phyloP scores from a whole-genome alignment of 2,888 invertebrate genomes.

The Leptinotarsa rubiginosa region DNA sequence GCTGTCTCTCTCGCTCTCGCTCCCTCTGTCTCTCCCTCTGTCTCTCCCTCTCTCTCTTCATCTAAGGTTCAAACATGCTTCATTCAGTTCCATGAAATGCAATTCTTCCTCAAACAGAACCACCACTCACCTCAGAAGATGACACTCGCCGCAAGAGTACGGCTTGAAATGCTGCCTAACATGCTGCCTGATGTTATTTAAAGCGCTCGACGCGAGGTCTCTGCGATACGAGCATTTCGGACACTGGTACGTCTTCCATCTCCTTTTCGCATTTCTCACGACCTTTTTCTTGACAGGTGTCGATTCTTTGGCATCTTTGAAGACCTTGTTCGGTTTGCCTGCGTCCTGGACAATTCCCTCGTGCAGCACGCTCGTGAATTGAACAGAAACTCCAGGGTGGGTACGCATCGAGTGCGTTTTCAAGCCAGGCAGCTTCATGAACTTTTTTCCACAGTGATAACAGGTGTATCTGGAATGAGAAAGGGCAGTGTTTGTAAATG shows the following conservation, averaged over 20 bases:
- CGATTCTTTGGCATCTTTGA: background rate
- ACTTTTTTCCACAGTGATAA: constrained; percentile 53
- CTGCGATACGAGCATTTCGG: constrained; percentile 62
- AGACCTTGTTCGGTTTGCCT: background rate
- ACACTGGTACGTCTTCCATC: constrained; percentile 61
- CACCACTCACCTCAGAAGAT: constrained; percentile 49
- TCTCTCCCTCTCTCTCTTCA: too few relatives aligned
- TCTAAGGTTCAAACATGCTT: background rate
- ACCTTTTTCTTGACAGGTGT: constrained; percentile 12
- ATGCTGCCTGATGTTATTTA: constrained; percentile 62
- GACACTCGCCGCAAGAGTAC: constrained; percentile 65
- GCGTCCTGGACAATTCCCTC: constrained; percentile 49
- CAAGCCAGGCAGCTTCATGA: constrained; percentile 49
- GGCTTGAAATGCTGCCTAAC: constrained; percentile 64
- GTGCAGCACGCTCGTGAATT: constrained; percentile 55
- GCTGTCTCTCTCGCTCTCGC: too few relatives aligned
- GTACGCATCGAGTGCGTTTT: constrained; percentile 53
- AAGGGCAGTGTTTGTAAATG: background rate
- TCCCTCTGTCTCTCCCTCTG: too few relatives aligned
- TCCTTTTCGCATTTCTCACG: constrained; percentile 24
- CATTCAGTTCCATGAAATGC: background rate
- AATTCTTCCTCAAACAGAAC: background rate
- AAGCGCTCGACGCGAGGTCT: constrained; percentile 52
- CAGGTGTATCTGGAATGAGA: constrained; percentile 56
- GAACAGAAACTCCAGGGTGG: constrained; percentile 55